Evolutionary conservation across 1,140 invertebrate genomes (phyloP).

Genomic region (Globodera ellingtonae): DNA sequence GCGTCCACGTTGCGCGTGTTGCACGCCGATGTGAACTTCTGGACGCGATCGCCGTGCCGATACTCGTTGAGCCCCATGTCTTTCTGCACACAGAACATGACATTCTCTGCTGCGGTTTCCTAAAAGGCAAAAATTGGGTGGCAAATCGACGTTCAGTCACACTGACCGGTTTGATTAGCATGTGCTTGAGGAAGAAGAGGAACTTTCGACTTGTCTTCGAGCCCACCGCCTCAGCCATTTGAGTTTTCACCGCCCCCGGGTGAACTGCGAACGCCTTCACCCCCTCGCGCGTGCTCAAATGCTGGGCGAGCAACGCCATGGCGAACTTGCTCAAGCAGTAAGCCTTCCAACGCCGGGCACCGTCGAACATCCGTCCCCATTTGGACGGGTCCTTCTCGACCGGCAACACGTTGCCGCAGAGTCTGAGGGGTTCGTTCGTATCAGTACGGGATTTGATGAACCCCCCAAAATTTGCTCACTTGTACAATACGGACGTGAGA

Average conservation of each 20-base stretch:
- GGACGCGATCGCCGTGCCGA: slow-evolving; percentile 17
- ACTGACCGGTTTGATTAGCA: slow-evolving; percentile 31
- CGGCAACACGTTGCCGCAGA: slow-evolving; percentile 36
- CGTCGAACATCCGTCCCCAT: slow-evolving; percentile 39
- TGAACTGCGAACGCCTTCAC: slow-evolving; percentile 37
- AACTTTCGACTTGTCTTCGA: slow-evolving; percentile 22
- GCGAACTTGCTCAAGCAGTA: slow-evolving; percentile 46
- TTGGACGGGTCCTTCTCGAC: slow-evolving; percentile 28
- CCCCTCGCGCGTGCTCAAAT: slow-evolving; percentile 27
- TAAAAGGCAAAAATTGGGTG: slow-evolving; percentile 1
- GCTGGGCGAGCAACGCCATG: slow-evolving; percentile 34
- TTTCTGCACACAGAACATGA: slow-evolving; percentile 36
- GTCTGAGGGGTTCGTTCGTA: neutral
- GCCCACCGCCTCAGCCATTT: slow-evolving; percentile 26
- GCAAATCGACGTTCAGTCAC: neutral
- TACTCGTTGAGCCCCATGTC: slow-evolving; percentile 17
- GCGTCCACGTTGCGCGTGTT: slow-evolving; percentile 31
- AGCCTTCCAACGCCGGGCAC: slow-evolving; percentile 29
- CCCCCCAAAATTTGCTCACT: neutral
- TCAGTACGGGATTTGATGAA: too few relatives aligned
- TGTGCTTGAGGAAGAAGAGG: slow-evolving; percentile 32
- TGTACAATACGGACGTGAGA: slow-evolving; percentile 38
- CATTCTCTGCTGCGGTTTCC: slow-evolving; percentile 32
- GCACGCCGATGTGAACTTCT: slow-evolving; percentile 24
- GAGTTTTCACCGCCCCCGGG: slow-evolving; percentile 37